Percentiles rank a stretch among this genome's conserved stretches.
These are phyloP conservation scores for Ochlodes sylvanus DNA, from an alignment of 2,888 invertebrate species.

Conservation along the genomic window DNA sequence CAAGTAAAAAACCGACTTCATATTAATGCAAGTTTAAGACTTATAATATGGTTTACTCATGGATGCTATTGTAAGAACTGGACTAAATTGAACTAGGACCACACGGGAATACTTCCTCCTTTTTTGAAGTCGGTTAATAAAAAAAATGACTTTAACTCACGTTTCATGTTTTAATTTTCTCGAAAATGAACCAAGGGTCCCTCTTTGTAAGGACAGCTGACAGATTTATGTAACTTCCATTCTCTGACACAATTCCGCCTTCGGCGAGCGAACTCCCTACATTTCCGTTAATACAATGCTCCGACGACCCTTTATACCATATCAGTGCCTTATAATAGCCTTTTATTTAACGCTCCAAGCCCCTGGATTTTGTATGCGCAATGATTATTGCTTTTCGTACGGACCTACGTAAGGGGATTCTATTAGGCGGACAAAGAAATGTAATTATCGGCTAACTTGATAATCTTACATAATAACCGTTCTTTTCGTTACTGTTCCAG, in stretches of 20 bases:
- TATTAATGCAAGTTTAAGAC: no score
- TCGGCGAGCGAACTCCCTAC: slow-evolving; percentile 9
- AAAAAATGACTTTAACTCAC: neutral
- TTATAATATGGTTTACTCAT: no score
- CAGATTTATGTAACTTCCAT: slow-evolving; percentile 18
- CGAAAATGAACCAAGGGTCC: neutral
- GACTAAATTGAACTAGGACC: no score
- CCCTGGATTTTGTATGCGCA: slow-evolving; percentile 28
- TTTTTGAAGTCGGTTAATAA: no score
- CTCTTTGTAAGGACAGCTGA: slow-evolving; percentile 5
- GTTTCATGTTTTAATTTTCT: neutral
- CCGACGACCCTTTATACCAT: slow-evolving; percentile 13
- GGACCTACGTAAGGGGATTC: slow-evolving; percentile 35
- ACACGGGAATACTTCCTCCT: no score
- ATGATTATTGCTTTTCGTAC: slow-evolving; percentile 41
- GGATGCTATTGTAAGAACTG: no score
- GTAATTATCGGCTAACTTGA: slow-evolving; percentile 41
- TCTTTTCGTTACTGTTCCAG: slow-evolving; percentile 8
- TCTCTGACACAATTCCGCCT: slow-evolving; percentile 10
- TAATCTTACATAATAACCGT: slow-evolving; percentile 32
- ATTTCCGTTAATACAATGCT: slow-evolving; percentile 15
- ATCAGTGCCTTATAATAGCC: slow-evolving; percentile 20
- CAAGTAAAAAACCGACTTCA: no score
- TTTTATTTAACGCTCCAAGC: slow-evolving; percentile 19
- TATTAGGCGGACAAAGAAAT: slow-evolving; percentile 46